Conservation (phyloP, 2,113 vertebrate species). For the Saguinus midas region DNA sequence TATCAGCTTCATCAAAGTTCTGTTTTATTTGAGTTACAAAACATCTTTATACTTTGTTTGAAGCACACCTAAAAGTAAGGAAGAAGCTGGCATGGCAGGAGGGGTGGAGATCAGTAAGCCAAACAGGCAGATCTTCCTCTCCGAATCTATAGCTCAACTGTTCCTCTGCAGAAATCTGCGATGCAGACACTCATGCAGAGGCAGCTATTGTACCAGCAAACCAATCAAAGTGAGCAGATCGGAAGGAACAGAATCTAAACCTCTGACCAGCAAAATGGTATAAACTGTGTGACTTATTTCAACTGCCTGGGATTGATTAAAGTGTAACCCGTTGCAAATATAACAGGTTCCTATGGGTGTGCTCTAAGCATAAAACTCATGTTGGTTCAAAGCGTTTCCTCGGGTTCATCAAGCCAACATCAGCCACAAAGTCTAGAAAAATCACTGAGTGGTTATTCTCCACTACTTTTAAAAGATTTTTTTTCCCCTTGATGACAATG, state of each 20-base stretch:
- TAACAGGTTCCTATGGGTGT: fast-evolving
- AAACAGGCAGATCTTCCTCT: fast-evolving
- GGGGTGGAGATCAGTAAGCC: not conserved
- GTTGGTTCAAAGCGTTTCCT: not conserved
- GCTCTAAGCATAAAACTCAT: not conserved
- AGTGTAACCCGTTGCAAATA: not conserved
- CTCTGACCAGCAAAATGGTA: not conserved
- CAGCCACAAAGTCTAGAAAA: not conserved
- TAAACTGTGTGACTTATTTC: not conserved
- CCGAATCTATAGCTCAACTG: too few relatives aligned
- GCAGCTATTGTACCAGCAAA: not conserved
- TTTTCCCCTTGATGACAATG: not conserved
- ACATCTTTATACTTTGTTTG: not conserved
- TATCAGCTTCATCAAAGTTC: not conserved
- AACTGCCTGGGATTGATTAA: not conserved
- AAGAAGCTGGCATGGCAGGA: too few relatives aligned
- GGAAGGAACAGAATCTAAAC: not conserved
- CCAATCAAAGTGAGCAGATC: not conserved
- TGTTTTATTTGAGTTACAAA: too few relatives aligned
- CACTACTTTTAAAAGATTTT: not conserved
- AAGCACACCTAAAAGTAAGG: not conserved
- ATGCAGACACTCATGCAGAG: too few relatives aligned
- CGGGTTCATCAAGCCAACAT: not conserved
- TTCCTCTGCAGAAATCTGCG: not conserved
- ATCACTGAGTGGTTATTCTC: not conserved